These are phyloP conservation scores for Hyposoter didymator DNA, from an alignment of 2,888 invertebrate species.

Conservation along the genomic window DNA sequence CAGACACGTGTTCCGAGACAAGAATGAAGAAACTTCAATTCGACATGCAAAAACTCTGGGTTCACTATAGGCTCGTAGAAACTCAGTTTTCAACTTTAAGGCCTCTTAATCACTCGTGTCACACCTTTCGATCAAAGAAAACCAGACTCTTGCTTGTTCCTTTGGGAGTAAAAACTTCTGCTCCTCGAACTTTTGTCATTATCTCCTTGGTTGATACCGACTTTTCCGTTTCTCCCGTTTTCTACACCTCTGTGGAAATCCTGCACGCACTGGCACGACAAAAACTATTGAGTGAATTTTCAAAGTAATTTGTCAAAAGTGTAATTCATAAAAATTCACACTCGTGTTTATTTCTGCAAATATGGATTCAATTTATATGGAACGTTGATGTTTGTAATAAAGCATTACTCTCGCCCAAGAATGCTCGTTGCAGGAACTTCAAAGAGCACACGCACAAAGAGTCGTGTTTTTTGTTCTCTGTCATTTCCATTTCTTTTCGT, in stretches of 20 bases:
- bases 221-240: conserved; percentile 27
- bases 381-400: conserved; percentile 3
- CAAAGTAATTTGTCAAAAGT: too few relatives aligned
- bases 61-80: conserved; percentile 64
- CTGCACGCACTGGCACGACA: background rate
- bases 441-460: conserved; percentile 10
- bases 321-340: background rate
- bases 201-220: conserved; percentile 45
- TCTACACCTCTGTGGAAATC: background rate
- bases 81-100: conserved; percentile 79
- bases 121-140: conserved; percentile 78
- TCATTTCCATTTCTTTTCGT: conserved; percentile 29
- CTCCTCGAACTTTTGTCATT: conserved; percentile 61
- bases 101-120: conserved; percentile 80
- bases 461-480: background rate
- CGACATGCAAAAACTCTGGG: conserved; percentile 25
- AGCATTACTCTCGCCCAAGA: background rate
- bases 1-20: conserved; percentile 28
- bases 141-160: conserved; percentile 71
- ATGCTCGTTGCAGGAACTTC: background rate
- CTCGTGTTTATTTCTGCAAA: too few relatives aligned
- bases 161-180: conserved; percentile 43
- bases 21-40: conserved; percentile 43
- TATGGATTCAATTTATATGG: background rate
- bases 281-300: background rate